phyloP scores from a whole-genome alignment of 2,113 vertebrate species.

The Pteropus alecto region DNA sequence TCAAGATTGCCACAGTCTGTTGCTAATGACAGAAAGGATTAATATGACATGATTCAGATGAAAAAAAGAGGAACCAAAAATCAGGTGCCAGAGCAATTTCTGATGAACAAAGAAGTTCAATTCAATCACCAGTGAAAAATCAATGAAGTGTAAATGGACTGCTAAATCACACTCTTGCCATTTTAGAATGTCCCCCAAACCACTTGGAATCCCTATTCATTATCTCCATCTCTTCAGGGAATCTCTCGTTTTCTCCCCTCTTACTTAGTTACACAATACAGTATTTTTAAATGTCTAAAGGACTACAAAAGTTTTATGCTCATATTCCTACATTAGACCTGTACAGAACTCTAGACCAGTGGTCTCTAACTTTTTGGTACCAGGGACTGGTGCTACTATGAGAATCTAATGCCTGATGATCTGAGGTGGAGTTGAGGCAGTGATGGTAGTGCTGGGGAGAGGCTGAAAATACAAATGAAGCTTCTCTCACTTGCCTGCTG shows the following conservation, averaged over 20 bases:
- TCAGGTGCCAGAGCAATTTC: not conserved
- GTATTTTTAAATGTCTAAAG: not conserved
- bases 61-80: not conserved
- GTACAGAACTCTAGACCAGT: not conserved
- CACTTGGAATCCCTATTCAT: not conserved
- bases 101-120: slow-evolving; percentile 23
- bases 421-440: too few species aligned
- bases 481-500: too few species aligned
- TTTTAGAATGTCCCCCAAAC: not conserved
- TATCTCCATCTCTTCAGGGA: not conserved
- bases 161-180: not conserved
- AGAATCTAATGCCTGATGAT: too few species aligned
- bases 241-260: not conserved
- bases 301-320: not conserved
- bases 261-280: not conserved
- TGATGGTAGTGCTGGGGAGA: too few species aligned
- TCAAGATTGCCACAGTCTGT: not conserved
- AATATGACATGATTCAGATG: not conserved
- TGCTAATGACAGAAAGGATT: not conserved
- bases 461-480: too few species aligned
- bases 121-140: slow-evolving; percentile 42
- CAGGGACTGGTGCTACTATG: too few species aligned
- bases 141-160: not conserved
- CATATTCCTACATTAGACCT: not conserved
- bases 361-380: too few species aligned